phyloP scores from a whole-genome alignment of 1,140 invertebrate species.

The Papilio machaon region DNA sequence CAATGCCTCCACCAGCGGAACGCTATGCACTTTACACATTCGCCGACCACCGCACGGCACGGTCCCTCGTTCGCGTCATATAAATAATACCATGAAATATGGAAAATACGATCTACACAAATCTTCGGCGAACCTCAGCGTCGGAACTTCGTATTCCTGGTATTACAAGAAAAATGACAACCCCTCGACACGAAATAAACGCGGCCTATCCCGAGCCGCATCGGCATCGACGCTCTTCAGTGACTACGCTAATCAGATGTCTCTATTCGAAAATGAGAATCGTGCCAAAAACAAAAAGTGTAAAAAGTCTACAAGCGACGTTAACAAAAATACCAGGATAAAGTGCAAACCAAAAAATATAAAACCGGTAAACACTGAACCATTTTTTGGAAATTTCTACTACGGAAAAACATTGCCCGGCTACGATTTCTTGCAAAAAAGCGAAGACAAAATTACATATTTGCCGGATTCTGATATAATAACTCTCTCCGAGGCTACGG shows the following conservation, averaged over 20 bases:
- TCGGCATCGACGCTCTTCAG: slow-evolving; percentile 81
- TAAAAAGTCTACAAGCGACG: slow-evolving; percentile 69
- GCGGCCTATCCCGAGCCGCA: slow-evolving; percentile 60
- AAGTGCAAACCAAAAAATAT: slow-evolving; percentile 67
- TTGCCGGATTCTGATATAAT: slow-evolving; percentile 73
- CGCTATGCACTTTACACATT: slow-evolving; percentile 67
- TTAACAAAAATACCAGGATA: slow-evolving; percentile 62
- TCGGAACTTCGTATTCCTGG: slow-evolving; percentile 79
- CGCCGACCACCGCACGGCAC: slow-evolving; percentile 60
- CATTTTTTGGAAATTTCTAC: slow-evolving; percentile 76
- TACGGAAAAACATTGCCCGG: slow-evolving; percentile 74
- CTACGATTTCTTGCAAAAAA: slow-evolving; percentile 64
- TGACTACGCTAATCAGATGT: slow-evolving; percentile 79
- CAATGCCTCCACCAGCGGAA: slow-evolving; percentile 61
- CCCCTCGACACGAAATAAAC: slow-evolving; percentile 63
- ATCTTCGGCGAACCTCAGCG: slow-evolving; percentile 77
- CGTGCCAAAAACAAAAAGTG: slow-evolving; percentile 59
- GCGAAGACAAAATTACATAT: slow-evolving; percentile 72
- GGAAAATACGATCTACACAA: slow-evolving; percentile 83
- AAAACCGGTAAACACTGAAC: slow-evolving; percentile 70
- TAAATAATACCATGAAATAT: slow-evolving; percentile 81
- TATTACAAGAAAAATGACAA: slow-evolving; percentile 77
- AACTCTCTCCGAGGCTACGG: slow-evolving; percentile 68
- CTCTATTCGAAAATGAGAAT: slow-evolving; percentile 74
- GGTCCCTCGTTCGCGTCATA: slow-evolving; percentile 63